Evolutionary conservation across 2,888 invertebrate species (phyloP), one percentile per base, ranked within the genome.

Genomic region (Xylota sylvarum): DNA sequence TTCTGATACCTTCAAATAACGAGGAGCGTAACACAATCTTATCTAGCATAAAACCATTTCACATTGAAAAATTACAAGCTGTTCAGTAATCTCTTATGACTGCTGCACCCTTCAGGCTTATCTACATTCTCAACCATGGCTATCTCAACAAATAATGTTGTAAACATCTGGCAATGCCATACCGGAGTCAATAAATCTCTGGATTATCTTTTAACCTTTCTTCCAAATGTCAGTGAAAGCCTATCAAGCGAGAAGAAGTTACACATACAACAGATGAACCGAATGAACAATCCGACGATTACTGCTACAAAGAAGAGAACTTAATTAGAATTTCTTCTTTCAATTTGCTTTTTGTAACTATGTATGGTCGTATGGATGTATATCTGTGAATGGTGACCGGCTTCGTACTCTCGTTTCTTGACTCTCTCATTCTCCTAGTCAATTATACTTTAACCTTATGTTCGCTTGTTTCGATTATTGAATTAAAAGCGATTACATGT

Each of bases 381-480:
- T 10, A 23, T 19, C 17, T 19, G 32, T 58, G 58, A 7, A 23
- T 27, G 30, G 6, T 50, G 6, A 50, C 27, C 7, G 30, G 10
- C 23, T 62, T 19, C 4, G 23, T 12, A 14, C 12, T 23, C 17
- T 62, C 37, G 17, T 35, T 19, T 23, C 52, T 37, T 27, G 35
- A 46, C 27, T 50, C 43, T 52, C 23, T 35, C 46, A 40, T 60
- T 55, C 43, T 35, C 7, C 1, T 27, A 50, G 35, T 40, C 60
- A 62, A 70, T 79, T 48, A 62, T 79, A 48, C 64, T 56, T 64
- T 56, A 64, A 72, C 60, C 67, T 19, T 35, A 58, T 55, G 58
- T 58, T 56, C 62, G 69, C 65, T 82, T 50, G n/a, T 43, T 77
- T 43, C 67, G 65, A 79, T 83, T 84, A 79, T 62, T 69, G 73